phyloP scores from a whole-genome alignment of 2,113 vertebrate species.

The Festucalex cinctus region DNA sequence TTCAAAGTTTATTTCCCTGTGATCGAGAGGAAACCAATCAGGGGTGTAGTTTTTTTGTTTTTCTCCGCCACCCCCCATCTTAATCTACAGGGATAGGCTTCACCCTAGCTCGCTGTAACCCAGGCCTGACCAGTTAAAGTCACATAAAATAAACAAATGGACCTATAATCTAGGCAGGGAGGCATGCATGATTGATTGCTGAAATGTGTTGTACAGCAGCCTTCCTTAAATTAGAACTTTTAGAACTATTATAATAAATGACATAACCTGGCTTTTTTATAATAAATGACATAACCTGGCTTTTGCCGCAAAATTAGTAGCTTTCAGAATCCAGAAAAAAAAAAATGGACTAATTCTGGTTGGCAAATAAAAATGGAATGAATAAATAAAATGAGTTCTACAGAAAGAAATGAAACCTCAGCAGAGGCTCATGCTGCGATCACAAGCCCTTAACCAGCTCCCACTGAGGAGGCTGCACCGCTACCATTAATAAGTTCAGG shows the following conservation, averaged over 20 bases:
- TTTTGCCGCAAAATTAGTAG: background rate
- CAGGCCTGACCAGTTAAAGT: background rate
- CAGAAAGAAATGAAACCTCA: background rate
- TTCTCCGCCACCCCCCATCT: no score
- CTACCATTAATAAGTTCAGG: constrained; percentile 37
- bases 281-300: background rate
- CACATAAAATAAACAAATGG: background rate
- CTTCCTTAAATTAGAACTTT: background rate
- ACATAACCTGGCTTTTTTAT: background rate
- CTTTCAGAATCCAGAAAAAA: background rate
- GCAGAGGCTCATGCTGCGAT: constrained; percentile 27
- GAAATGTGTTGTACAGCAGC: constrained; percentile 1
- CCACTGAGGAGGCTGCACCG: constrained; percentile 34
- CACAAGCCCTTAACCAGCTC: constrained; percentile 42
- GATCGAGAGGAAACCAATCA: background rate
- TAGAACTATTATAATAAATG: background rate
- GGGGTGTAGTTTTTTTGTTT: background rate
- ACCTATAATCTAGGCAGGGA: background rate
- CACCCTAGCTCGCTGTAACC: background rate
- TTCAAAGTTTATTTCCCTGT: background rate
- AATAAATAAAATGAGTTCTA: constrained; percentile 11
- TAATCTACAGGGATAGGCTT: background rate
- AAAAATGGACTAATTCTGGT: background rate
- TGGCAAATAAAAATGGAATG: background rate
- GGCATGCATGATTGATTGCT: background rate